Evolutionary conservation across 2,888 invertebrate genomes (phyloP).

Genomic region (Polia nebulosa): DNA sequence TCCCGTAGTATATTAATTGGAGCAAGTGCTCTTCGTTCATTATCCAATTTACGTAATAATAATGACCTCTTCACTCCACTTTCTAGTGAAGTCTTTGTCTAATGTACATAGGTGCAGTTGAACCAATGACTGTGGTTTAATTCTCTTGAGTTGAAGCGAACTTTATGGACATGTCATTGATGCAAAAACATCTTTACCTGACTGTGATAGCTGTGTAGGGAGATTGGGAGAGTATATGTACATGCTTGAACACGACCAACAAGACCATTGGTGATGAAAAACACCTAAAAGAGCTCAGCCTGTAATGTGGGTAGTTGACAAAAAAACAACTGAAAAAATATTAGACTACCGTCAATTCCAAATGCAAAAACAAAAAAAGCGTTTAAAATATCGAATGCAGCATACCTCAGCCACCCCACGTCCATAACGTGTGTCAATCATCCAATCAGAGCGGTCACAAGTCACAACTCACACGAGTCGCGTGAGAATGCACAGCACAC

Average conservation of each 20-base stretch:
- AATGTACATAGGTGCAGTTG: conserved; percentile 25
- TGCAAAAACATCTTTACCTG: background rate
- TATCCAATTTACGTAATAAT: conserved; percentile 65
- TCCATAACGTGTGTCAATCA: conserved; percentile 77
- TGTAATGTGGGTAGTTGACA: background rate
- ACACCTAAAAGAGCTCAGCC: no score
- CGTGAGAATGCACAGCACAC: conserved; percentile 78
- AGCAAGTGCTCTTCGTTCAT: conserved; percentile 56
- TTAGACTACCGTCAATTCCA: conserved; percentile 6
- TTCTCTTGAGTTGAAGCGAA: no score
- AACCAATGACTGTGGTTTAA: no score
- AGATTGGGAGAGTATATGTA: no score
- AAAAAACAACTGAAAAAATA: background rate
- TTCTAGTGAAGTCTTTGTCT: conserved; percentile 48
- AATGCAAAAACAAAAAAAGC: conserved; percentile 12
- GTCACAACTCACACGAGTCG: conserved; percentile 75
- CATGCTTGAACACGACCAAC: no score
- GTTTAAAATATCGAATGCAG: conserved; percentile 31
- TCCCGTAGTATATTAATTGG: conserved; percentile 54
- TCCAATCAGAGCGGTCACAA: conserved; percentile 81
- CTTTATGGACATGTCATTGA: background rate
- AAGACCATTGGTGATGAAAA: no score
- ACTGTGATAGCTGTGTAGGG: no score
- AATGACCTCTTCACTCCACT: conserved; percentile 52
- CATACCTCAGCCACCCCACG: conserved; percentile 66